A percentile compares a stretch with the other conserved stretches of the same genome.
phyloP scores from a whole-genome alignment of 2,113 vertebrate species.

The Gymnobelideus leadbeateri region DNA sequence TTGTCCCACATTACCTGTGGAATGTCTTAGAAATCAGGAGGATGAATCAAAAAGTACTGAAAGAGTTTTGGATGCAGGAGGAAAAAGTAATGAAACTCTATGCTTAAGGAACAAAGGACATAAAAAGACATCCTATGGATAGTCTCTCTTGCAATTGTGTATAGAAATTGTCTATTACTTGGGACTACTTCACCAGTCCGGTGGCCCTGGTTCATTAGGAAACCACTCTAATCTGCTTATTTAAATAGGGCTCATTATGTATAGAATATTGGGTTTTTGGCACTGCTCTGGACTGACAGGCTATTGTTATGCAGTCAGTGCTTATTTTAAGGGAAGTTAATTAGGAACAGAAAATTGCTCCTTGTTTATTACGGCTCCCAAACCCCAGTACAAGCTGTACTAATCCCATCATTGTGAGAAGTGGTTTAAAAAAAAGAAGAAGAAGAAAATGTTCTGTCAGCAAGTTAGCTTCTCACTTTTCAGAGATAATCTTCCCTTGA shows the following conservation, averaged over 20 bases:
- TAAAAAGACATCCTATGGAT: not conserved
- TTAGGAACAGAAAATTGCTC: slow-evolving; percentile 75
- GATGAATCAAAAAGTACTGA: not conserved
- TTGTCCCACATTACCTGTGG: not conserved
- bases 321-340: slow-evolving; percentile 77
- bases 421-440: slow-evolving; percentile 14
- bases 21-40: not conserved
- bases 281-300: slow-evolving; percentile 60
- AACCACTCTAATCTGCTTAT: not conserved
- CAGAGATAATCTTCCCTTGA: slow-evolving; percentile 60
- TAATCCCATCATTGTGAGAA: slow-evolving; percentile 52
- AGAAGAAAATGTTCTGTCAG: slow-evolving; percentile 21
- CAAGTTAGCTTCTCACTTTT: slow-evolving; percentile 53
- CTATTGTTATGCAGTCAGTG: slow-evolving; percentile 57
- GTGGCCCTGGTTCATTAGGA: slow-evolving; percentile 28
- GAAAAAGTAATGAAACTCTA: not conserved
- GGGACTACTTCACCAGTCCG: not conserved
- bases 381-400: slow-evolving; percentile 62
- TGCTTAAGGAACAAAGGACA: not conserved
- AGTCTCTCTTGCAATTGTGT: not conserved
- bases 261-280: slow-evolving; percentile 9
- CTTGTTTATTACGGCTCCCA: slow-evolving; percentile 70
- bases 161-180: not conserved
- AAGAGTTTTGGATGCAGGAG: not conserved
- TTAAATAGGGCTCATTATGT: slow-evolving; percentile 33